Conservation (phyloP, 23 tunicate species). For the Styela plicata region DNA sequence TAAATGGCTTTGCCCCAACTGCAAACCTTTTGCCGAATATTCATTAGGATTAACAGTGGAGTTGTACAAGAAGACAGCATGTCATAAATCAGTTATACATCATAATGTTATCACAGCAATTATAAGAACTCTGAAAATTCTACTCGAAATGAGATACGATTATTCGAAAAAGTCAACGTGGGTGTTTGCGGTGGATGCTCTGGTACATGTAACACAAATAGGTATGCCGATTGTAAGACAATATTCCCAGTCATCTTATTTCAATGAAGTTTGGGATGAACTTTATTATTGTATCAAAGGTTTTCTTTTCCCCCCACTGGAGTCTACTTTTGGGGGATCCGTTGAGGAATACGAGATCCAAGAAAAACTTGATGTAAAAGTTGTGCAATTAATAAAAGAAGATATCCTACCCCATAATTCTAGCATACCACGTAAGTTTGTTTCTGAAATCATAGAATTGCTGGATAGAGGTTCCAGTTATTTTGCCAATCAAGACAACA, state of each 20-base stretch:
- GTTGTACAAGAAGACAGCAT: constrained; percentile 81
- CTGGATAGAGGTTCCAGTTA: constrained; percentile 75
- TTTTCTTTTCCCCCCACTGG: constrained; percentile 56
- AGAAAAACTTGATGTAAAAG: constrained; percentile 65
- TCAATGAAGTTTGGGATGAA: constrained; percentile 86
- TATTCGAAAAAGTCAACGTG: constrained; percentile 42
- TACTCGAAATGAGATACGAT: constrained; percentile 42
- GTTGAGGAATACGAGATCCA: constrained; percentile 57
- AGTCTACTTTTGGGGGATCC: constrained; percentile 42
- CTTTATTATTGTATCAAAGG: constrained; percentile 69
- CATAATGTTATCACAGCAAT: constrained; percentile 57
- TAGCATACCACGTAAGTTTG: constrained; percentile 65
- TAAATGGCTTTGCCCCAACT: constrained; percentile 74
- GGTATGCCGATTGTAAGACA: constrained; percentile 92
- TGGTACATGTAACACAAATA: constrained; percentile 66
- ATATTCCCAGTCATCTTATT: constrained; percentile 69
- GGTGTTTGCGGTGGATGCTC: constrained; percentile 79
- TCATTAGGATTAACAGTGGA: constrained; percentile 66
- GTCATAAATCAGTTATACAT: constrained; percentile 85
- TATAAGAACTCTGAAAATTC: constrained; percentile 46
- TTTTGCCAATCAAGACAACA: constrained; percentile 42
- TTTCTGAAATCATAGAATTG: constrained; percentile 44
- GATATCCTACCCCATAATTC: constrained; percentile 81
- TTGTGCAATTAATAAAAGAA: constrained; percentile 58
- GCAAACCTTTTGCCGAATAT: constrained; percentile 78